phyloP scores from a whole-genome alignment of 2,797 vertebrate genomes.

The Pipistrellus pygmaeus region DNA sequence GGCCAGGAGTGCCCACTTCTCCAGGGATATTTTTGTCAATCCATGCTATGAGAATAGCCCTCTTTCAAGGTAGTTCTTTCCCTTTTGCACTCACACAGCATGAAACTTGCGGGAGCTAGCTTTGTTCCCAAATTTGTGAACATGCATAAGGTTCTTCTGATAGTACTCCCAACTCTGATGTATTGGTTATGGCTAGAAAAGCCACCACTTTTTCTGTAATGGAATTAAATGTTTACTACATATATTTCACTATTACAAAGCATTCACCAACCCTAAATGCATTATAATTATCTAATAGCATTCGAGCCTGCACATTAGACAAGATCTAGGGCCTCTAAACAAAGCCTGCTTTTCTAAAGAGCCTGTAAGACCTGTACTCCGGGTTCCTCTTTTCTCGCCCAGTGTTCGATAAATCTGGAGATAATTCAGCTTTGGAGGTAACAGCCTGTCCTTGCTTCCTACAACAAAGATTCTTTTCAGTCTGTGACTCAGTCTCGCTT shows the following conservation, averaged over 20 bases:
- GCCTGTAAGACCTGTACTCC: neutral
- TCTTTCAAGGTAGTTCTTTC: neutral
- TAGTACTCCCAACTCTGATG: neutral
- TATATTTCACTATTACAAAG: neutral
- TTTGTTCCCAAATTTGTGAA: neutral
- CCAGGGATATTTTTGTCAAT: neutral
- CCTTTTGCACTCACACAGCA: neutral
- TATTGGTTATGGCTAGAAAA: neutral
- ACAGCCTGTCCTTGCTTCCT: neutral
- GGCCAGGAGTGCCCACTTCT: neutral
- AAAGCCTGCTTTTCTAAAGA: neutral
- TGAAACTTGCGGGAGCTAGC: neutral
- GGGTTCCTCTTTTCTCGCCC: neutral
- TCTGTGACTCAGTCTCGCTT: conserved; percentile 40
- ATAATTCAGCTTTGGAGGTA: neutral
- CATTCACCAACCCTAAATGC: neutral
- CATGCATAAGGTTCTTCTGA: neutral
- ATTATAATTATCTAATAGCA: neutral
- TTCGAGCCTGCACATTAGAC: neutral
- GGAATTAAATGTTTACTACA: neutral
- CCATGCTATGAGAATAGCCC: neutral
- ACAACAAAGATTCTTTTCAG: neutral
- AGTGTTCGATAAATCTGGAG: neutral
- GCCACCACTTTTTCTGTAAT: neutral
- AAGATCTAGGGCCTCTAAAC: neutral